Conservation (phyloP, 2,888 invertebrate species). For the Drosophila helvetica region DNA sequence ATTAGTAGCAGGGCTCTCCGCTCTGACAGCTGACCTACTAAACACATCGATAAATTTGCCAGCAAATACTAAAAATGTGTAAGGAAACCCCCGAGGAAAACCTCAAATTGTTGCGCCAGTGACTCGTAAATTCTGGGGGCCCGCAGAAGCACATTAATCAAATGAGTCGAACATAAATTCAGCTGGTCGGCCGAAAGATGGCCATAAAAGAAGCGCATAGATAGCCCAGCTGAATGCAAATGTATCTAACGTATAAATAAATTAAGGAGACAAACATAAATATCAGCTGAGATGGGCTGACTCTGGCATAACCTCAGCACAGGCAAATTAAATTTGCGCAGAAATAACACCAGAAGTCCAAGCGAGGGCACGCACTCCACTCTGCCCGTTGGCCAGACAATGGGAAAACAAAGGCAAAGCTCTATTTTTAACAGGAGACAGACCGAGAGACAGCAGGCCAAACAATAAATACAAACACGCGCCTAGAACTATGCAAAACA, state of each 20-base stretch:
- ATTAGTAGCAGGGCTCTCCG: conserved; percentile 22
- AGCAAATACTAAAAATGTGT: conserved; percentile 7
- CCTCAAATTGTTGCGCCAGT: conserved; percentile 42
- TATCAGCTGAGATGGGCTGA: conserved; percentile 29
- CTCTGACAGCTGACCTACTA: conserved; percentile 24
- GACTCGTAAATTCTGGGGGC: conserved; percentile 47
- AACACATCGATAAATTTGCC: conserved; percentile 34
- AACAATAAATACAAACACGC: conserved; percentile 75
- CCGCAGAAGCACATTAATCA: conserved; percentile 64
- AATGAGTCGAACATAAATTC: conserved; percentile 67
- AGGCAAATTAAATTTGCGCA: conserved; percentile 56
- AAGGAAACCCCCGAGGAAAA: conserved; percentile 9
- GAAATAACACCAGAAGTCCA: conserved; percentile 45
- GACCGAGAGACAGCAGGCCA: conserved; percentile 23
- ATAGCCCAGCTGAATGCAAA: conserved; percentile 40
- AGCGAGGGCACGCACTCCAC: conserved; percentile 22
- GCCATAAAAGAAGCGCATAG: conserved; percentile 32
- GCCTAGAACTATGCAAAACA: conserved; percentile 74
- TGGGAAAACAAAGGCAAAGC: conserved; percentile 52
- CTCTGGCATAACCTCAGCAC: conserved; percentile 47
- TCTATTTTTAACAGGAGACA: conserved; percentile 32
- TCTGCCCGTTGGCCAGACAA: conserved; percentile 57
- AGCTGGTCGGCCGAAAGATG: conserved; percentile 34
- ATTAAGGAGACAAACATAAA: conserved; percentile 51
- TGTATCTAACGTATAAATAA: conserved; percentile 51